Evolutionary conservation across 2,113 vertebrate species (phyloP).

Genomic region (Terrapene triunguis): DNA sequence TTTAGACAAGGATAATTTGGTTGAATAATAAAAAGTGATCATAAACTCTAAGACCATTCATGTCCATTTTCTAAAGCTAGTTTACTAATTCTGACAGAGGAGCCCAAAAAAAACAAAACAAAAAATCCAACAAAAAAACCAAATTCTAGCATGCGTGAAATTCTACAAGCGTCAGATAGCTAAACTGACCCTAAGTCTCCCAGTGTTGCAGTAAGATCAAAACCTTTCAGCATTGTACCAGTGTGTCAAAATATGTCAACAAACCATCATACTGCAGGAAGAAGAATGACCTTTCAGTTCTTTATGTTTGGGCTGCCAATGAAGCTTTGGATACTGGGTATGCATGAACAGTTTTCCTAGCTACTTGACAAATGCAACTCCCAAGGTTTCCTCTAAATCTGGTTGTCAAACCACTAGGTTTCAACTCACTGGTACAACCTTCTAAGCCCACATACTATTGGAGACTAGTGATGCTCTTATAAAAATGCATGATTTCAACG

Average conservation of each 20-base stretch:
- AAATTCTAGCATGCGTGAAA: constrained; percentile 50
- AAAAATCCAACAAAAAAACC: neutral
- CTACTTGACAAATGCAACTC: constrained; percentile 80
- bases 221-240: constrained; percentile 80
- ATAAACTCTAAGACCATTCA: neutral
- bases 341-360: constrained; percentile 80
- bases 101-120: neutral
- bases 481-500: constrained; percentile 29
- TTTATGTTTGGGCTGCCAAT: constrained; percentile 76
- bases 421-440: constrained; percentile 64
- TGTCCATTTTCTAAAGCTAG: constrained; percentile 21
- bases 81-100: constrained; percentile 31
- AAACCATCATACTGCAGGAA: constrained; percentile 82
- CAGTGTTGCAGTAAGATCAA: constrained; percentile 78
- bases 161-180: constrained; percentile 37
- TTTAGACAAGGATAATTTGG: neutral
- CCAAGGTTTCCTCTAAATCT: constrained; percentile 75
- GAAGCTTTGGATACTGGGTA: constrained; percentile 74
- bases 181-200: constrained; percentile 69
- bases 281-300: constrained; percentile 86
- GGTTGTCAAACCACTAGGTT: constrained; percentile 62
- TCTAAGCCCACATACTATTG: constrained; percentile 46
- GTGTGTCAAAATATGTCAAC: constrained; percentile 90
- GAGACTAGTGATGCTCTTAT: constrained; percentile 16
- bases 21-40: neutral